phyloP scores from a whole-genome alignment of 2,113 vertebrate genomes.

The Protobothrops flavoviridis region DNA sequence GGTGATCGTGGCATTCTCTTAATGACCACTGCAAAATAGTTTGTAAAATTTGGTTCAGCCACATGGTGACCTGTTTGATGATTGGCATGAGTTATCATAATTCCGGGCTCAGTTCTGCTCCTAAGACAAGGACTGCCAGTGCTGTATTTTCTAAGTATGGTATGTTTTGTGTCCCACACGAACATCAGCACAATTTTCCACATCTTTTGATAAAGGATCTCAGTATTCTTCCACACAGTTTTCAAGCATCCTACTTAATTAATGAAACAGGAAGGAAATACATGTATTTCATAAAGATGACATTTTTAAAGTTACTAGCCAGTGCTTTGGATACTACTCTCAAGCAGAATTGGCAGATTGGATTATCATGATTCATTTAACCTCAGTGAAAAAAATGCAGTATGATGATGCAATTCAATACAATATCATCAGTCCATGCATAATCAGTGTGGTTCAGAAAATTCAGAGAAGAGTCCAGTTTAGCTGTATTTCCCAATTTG shows the following conservation, averaged over 20 bases:
- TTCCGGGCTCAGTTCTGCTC: neutral
- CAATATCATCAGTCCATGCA: neutral
- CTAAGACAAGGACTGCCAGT: neutral
- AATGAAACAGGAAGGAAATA: neutral
- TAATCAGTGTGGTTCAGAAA: neutral
- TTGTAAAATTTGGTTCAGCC: neutral
- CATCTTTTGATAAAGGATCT: neutral
- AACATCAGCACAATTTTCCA: neutral
- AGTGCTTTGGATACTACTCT: neutral
- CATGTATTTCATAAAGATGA: neutral
- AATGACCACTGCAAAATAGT: neutral
- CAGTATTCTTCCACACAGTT: neutral
- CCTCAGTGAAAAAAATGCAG: neutral
- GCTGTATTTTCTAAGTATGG: neutral
- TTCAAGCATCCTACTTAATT: neutral
- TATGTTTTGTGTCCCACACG: fast-evolving
- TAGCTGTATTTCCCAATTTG: neutral
- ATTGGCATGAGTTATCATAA: neutral
- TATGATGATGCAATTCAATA: neutral
- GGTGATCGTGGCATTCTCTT: neutral
- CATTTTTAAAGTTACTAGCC: neutral
- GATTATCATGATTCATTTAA: neutral
- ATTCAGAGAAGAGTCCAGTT: neutral
- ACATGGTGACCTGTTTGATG: neutral
- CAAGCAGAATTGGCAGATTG: neutral